Percentiles rank a stretch among this genome's conserved stretches.
Evolutionary conservation across 2,113 vertebrate species (phyloP).

Genomic region (Vicugna pacos): DNA sequence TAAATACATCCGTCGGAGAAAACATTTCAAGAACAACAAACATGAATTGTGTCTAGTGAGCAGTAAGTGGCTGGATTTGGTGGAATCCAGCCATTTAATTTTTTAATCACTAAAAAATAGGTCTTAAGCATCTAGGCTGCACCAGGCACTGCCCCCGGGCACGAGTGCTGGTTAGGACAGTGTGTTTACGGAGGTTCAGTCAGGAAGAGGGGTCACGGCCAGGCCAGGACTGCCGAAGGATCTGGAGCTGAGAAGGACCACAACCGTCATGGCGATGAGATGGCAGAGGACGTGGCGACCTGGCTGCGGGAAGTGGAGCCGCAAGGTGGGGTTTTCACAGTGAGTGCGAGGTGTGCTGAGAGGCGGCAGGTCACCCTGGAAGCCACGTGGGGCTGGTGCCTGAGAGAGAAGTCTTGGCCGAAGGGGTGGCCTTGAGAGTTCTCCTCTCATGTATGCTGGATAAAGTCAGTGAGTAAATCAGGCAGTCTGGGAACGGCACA

Average conservation of each 20-base stretch:
- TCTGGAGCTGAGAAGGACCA: neutral
- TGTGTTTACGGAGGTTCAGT: neutral
- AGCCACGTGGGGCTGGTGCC: neutral
- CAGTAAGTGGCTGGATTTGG: neutral
- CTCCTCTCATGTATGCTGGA: neutral
- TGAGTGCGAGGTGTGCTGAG: neutral
- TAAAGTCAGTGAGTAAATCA: neutral
- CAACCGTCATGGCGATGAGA: neutral
- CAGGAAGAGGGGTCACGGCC: neutral
- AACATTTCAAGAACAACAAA: neutral
- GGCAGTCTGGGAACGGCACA: neutral
- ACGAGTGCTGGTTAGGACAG: neutral
- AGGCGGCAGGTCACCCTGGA: neutral
- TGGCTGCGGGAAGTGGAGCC: neutral
- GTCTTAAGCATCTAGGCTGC: neutral
- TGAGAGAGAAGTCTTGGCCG: neutral
- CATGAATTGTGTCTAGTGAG: neutral
- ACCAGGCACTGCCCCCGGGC: neutral
- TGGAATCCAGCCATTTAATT: neutral
- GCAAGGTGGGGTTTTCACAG: neutral
- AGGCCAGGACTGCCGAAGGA: neutral
- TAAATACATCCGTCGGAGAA: constrained; percentile 18
- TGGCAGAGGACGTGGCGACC: neutral
- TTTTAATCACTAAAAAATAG: neutral
- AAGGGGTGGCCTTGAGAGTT: neutral